These are phyloP conservation scores for Scomber colias DNA, from an alignment of 2,113 vertebrate genomes.

Conservation along the genomic window DNA sequence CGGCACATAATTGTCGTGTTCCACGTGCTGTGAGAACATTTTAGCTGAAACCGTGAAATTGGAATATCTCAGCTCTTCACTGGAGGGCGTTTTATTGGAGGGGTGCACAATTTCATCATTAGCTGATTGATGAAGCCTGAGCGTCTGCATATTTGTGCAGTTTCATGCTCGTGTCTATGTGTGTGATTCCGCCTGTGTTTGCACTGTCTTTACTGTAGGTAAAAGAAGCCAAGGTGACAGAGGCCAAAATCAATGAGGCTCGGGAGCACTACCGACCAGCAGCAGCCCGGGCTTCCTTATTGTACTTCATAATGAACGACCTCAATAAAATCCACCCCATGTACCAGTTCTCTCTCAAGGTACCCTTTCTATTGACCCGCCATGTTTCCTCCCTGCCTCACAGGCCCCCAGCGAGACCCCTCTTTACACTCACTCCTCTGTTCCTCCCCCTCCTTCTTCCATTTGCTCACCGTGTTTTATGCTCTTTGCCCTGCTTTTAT, in stretches of 20 bases:
- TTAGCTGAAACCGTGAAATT: conserved; percentile 66
- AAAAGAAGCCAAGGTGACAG: conserved; percentile 92
- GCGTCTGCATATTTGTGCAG: conserved; percentile 1
- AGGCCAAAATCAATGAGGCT: conserved; percentile 92
- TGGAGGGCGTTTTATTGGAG: conserved; percentile 49
- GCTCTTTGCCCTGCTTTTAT: conserved; percentile 72
- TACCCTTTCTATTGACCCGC: conserved; percentile 63
- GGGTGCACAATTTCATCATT: conserved; percentile 31
- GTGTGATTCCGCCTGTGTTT: conserved; percentile 25
- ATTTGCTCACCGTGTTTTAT: conserved; percentile 73
- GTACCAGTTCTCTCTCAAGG: conserved; percentile 93
- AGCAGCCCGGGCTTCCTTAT: conserved; percentile 89
- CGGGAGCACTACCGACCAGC: conserved; percentile 93
- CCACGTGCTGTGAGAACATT: conserved; percentile 42
- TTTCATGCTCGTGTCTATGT: conserved; percentile 22
- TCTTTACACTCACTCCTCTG: conserved; percentile 53
- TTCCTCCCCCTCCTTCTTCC: conserved; percentile 32
- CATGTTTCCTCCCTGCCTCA: conserved; percentile 42
- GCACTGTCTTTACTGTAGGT: conserved; percentile 84
- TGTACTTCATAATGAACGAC: conserved; percentile 95
- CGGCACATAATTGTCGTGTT: conserved; percentile 32
- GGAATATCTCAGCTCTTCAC: conserved; percentile 46
- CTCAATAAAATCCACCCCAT: conserved; percentile 95
- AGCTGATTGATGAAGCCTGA: conserved; percentile 42
- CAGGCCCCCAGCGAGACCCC: conserved; percentile 52